A percentile compares a stretch with the other conserved stretches of the same genome.
These are phyloP conservation scores for Phenganax stokvisi DNA, from an alignment of 92 coral and sea anemone genomes.

Conservation along the genomic window DNA sequence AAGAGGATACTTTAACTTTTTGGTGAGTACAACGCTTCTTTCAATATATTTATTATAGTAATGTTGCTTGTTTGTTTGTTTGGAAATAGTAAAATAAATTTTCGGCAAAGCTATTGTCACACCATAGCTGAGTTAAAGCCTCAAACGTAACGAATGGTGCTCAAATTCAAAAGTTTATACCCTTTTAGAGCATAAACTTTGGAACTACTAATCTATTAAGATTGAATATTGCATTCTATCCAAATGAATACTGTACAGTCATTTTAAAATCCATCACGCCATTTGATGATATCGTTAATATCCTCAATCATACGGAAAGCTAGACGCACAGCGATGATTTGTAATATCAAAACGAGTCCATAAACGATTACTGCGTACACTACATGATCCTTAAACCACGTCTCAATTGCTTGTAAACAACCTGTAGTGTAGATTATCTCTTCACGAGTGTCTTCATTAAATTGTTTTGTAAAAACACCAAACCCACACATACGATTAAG, in stretches of 20 bases:
- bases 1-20: too few relatives aligned
- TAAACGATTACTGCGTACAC: conserved; percentile 9
- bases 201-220: too few relatives aligned
- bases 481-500: conserved; percentile 87
- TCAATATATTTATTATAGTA: background rate
- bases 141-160: too few relatives aligned
- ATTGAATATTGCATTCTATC: too few relatives aligned
- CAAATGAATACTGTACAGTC: background rate
- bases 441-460: conserved; percentile 41
- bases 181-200: too few relatives aligned
- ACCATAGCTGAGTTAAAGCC: too few relatives aligned
- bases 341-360: conserved; percentile 43
- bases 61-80: background rate
- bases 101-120: too few relatives aligned
- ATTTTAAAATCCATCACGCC: conserved; percentile 11
- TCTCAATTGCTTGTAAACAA: conserved; percentile 73
- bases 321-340: conserved; percentile 64
- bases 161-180: too few relatives aligned
- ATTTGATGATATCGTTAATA: conserved; percentile 58
- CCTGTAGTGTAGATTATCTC: conserved; percentile 57
- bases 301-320: conserved; percentile 64
- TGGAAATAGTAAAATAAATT: background rate
- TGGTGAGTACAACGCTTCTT: background rate
- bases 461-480: conserved; percentile 52
- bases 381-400: conserved; percentile 58